Evolutionary conservation across 1,140 invertebrate genomes (phyloP).

Genomic region (Aphelenchoides besseyi): DNA sequence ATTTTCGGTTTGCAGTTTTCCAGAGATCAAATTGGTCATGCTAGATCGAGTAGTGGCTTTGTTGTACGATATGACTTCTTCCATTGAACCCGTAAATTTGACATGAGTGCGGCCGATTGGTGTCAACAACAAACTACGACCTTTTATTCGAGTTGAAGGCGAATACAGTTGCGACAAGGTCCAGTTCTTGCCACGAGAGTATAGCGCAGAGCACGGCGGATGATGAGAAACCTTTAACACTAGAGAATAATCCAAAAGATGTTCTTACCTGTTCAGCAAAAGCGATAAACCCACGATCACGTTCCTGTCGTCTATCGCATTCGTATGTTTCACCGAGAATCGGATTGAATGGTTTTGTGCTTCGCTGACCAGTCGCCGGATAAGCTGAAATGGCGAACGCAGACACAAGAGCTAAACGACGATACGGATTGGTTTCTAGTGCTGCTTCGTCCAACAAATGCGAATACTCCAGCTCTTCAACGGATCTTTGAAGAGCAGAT

Average conservation of each 20-base stretch:
- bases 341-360: constrained; percentile 68
- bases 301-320: constrained; percentile 87
- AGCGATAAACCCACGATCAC: constrained; percentile 77
- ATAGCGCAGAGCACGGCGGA: constrained; percentile 88
- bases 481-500: constrained; percentile 91
- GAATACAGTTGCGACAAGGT: constrained; percentile 75
- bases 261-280: constrained; percentile 76
- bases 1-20: constrained; percentile 96
- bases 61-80: background rate
- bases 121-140: constrained; percentile 69
- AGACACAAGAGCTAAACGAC: constrained; percentile 66
- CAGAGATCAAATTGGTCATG: constrained; percentile 75
- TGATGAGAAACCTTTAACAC: constrained; percentile 91
- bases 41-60: background rate
- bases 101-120: constrained; percentile 83
- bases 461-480: constrained; percentile 95
- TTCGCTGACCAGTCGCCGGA: constrained; percentile 73
- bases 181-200: constrained; percentile 83
- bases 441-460: constrained; percentile 78
- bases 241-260: background rate
- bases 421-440: constrained; percentile 84
- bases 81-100: constrained; percentile 46
- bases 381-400: constrained; percentile 77
- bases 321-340: constrained; percentile 88
- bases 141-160: constrained; percentile 42